Percentiles rank a stretch among this genome's conserved stretches.
phyloP scores from a whole-genome alignment of 2,797 vertebrate species.

The Tiaroga cobitis region DNA sequence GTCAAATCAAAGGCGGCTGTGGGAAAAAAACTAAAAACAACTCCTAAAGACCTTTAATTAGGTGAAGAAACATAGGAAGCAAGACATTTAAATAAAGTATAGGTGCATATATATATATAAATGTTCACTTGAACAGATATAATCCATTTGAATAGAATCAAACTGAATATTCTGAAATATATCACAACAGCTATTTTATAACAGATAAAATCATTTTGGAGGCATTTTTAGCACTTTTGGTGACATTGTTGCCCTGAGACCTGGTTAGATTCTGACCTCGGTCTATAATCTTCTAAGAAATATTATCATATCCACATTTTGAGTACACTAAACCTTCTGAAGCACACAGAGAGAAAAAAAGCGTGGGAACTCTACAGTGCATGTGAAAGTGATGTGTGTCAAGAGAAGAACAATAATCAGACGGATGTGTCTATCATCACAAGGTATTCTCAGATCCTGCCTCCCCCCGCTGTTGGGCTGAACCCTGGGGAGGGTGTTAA shows the following conservation, averaged over 20 bases:
- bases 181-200: not conserved
- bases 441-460: conserved; percentile 44
- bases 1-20: not conserved
- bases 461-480: conserved; percentile 20
- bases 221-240: not conserved
- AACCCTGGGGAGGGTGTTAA: conserved; percentile 44
- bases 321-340: conserved; percentile 21
- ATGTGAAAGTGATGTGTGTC: conserved; percentile 55
- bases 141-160: not conserved
- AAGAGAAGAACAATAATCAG: conserved; percentile 52
- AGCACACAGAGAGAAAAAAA: conserved; percentile 29
- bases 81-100: not conserved
- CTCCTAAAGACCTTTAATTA: not conserved
- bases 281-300: conserved; percentile 4
- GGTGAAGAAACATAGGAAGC: conserved; percentile 1
- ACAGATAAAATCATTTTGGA: not conserved
- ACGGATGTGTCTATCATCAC: conserved; percentile 46
- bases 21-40: too few relatives aligned
- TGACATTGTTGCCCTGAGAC: not conserved
- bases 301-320: conserved; percentile 14
- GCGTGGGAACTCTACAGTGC: conserved; percentile 43
- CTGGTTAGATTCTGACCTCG: not conserved
- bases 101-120: not conserved
- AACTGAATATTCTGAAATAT: not conserved
- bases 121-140: not conserved